These are phyloP conservation scores for Trochalopteron elliotii DNA, from an alignment of 2,113 vertebrate species.

Conservation along the genomic window DNA sequence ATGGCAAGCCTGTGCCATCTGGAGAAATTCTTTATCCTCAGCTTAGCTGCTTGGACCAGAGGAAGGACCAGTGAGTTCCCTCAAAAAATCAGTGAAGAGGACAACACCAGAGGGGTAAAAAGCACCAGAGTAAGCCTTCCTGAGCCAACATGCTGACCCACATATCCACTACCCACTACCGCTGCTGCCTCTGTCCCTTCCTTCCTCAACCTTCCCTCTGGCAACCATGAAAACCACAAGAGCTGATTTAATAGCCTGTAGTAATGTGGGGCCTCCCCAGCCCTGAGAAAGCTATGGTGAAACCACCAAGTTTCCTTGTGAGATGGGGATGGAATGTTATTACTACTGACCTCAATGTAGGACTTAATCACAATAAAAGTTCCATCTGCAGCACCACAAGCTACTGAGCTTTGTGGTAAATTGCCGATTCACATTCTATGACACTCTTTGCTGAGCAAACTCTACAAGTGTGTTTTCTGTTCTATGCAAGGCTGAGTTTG, in stretches of 20 bases:
- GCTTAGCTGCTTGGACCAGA: not conserved
- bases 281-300: not conserved
- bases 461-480: not conserved
- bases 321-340: not conserved
- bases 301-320: not conserved
- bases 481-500: not conserved
- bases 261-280: not conserved
- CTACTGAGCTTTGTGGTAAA: not conserved
- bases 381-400: not conserved
- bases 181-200: not conserved
- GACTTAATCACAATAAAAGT: not conserved
- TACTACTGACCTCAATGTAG: too few relatives aligned
- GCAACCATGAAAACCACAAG: not conserved
- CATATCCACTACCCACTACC: fast-evolving
- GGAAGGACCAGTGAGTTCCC: not conserved
- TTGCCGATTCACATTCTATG: not conserved
- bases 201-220: not conserved
- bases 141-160: not conserved
- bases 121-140: not conserved
- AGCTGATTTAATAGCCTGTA: not conserved
- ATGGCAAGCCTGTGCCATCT: not conserved
- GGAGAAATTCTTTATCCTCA: not conserved
- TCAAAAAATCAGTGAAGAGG: not conserved
- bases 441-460: not conserved
- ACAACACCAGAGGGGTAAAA: not conserved